These are phyloP conservation scores for Huso huso DNA, from an alignment of 2,797 vertebrate genomes.

Conservation along the genomic window DNA sequence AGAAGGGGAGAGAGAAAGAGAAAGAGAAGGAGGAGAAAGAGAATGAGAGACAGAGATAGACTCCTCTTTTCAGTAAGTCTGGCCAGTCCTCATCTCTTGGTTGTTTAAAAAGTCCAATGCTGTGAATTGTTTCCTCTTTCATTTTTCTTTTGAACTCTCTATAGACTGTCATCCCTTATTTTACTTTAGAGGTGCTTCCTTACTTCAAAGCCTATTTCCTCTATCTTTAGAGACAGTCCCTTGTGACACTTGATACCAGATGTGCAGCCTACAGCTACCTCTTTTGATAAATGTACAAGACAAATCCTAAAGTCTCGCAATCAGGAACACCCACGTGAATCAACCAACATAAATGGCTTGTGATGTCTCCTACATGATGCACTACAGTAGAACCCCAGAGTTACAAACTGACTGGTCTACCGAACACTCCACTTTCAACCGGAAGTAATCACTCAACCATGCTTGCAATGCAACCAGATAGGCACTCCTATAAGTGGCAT, in stretches of 20 bases:
- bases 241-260: not conserved
- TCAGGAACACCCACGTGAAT: too few species aligned
- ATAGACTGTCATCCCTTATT: not conserved
- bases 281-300: not conserved
- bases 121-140: too few species aligned
- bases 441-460: too few species aligned
- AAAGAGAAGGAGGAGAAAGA: conserved; percentile 3
- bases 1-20: not conserved
- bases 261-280: not conserved
- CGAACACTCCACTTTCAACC: too few species aligned
- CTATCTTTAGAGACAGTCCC: not conserved
- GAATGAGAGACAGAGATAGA: conserved; percentile 20
- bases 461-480: too few species aligned
- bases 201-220: not conserved
- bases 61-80: conserved; percentile 20
- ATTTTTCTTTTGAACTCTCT: too few species aligned
- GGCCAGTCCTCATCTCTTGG: conserved; percentile 12
- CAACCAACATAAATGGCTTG: too few species aligned
- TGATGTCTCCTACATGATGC: too few species aligned
- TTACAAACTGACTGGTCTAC: too few species aligned
- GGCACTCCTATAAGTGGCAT: too few species aligned
- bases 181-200: not conserved
- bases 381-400: too few species aligned
- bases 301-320: too few species aligned
- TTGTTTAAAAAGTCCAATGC: conserved; percentile 1